A percentile compares a stretch with the other conserved stretches of the same genome.
These are phyloP conservation scores for Dromaius novaehollandiae DNA, from an alignment of 2,113 vertebrate genomes.

Conservation along the genomic window DNA sequence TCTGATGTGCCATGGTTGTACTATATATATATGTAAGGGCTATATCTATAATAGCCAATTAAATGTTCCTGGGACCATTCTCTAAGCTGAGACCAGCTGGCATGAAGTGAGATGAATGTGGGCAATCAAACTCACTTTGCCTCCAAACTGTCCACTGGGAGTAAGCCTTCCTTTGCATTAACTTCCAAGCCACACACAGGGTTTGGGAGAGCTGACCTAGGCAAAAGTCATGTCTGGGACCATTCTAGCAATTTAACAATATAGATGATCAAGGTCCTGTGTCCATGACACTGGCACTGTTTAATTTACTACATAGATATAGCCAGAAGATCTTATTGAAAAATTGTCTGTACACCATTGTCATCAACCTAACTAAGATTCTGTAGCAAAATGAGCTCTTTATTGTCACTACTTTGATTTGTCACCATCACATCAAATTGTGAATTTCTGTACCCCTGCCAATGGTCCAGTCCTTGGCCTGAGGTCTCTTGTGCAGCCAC, in stretches of 20 bases:
- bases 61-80: not conserved
- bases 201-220: not conserved
- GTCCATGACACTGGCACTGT: not conserved
- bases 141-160: not conserved
- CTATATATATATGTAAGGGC: no score
- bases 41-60: not conserved
- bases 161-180: not conserved
- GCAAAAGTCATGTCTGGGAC: not conserved
- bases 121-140: not conserved
- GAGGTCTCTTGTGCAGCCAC: not conserved
- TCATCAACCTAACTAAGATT: not conserved
- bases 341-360: not conserved
- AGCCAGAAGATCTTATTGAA: not conserved
- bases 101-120: not conserved
- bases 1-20: not conserved
- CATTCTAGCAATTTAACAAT: not conserved
- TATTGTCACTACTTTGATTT: not conserved
- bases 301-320: not conserved
- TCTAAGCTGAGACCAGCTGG: not conserved
- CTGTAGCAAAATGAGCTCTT: not conserved
- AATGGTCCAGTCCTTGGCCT: not conserved
- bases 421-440: not conserved
- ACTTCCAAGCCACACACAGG: not conserved
- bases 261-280: not conserved
- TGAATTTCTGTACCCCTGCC: not conserved